Percentiles rank a stretch among this genome's conserved stretches.
Conservation (phyloP, 1,140 invertebrate genomes). For the Aporrectodea caliginosa region DNA sequence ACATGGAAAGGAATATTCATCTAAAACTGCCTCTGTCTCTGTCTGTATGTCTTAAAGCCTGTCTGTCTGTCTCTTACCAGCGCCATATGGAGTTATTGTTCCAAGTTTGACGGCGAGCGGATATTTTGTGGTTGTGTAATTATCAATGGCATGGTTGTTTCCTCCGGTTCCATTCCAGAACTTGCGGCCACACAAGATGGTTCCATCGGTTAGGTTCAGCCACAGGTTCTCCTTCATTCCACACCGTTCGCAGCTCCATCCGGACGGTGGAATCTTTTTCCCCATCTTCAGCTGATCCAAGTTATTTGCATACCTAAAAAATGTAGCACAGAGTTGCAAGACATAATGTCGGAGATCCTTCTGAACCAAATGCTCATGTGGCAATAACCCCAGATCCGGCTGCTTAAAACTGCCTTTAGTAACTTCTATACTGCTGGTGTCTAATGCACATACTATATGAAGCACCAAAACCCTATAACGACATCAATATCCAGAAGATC, state of each 20-base stretch:
- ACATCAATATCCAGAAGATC: too few species aligned
- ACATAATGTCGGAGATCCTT: too few species aligned
- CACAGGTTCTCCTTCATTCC: conserved; percentile 91
- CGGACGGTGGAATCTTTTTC: conserved; percentile 79
- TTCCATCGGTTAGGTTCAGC: conserved; percentile 95
- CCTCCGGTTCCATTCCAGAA: conserved; percentile 95
- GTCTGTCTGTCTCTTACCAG: too few species aligned
- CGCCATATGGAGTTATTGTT: conserved; percentile 88
- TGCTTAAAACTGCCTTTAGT: too few species aligned
- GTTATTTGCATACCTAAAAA: conserved; percentile 69
- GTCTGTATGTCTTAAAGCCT: too few species aligned
- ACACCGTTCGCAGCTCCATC: conserved; percentile 94
- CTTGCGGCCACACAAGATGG: conserved; percentile 82
- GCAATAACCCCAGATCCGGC: too few species aligned
- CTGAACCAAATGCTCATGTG: too few species aligned
- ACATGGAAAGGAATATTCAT: too few species aligned
- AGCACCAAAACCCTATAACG: too few species aligned
- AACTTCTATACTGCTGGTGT: too few species aligned
- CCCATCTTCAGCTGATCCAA: conserved; percentile 76
- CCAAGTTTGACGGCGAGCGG: conserved; percentile 95
- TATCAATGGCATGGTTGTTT: conserved; percentile 94
- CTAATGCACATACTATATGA: too few species aligned
- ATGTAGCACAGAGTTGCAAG: conserved; percentile 14
- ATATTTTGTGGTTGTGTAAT: conserved; percentile 73
- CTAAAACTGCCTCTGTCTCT: too few species aligned